Conservation (phyloP, 2,888 invertebrate genomes). For the Criorhina ranunculi region DNA sequence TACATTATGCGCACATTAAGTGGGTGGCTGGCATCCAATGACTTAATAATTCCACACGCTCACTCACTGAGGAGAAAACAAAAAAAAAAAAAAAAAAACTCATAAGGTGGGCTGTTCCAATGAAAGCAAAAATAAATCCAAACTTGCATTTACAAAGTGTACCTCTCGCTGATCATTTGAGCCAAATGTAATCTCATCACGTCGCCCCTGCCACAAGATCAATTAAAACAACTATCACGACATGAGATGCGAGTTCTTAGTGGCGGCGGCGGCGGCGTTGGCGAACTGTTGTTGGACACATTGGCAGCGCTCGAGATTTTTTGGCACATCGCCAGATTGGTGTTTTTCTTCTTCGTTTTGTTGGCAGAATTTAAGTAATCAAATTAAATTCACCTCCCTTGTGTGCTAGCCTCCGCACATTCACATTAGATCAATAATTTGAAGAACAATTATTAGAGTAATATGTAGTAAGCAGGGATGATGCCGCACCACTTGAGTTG, state of each 20-base stretch:
- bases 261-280: constrained; percentile 3
- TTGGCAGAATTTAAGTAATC: constrained; percentile 65
- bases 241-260: constrained; percentile 63
- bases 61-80: constrained; percentile 1
- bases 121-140: constrained; percentile 29
- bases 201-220: constrained; percentile 65
- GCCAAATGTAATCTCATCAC: constrained; percentile 64
- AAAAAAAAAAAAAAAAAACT: constrained; percentile 21
- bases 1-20: constrained; percentile 23
- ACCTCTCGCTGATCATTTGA: constrained; percentile 42
- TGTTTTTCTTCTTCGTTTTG: constrained; percentile 63
- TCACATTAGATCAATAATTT: constrained; percentile 60
- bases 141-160: constrained; percentile 50
- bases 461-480: constrained; percentile 47
- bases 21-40: constrained; percentile 56
- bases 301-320: constrained; percentile 24
- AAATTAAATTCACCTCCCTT: constrained; percentile 55
- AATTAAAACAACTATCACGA: constrained; percentile 70
- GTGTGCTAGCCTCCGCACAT: constrained; percentile 18
- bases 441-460: constrained; percentile 68
- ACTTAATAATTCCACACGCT: constrained; percentile 42
- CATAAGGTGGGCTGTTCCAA: constrained; percentile 47
- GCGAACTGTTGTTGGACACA: constrained; percentile 27
- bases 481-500: constrained; percentile 53
- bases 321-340: constrained; percentile 59